These are phyloP conservation scores for Calliphora vicina DNA, from an alignment of 1,140 invertebrate species.

Conservation along the genomic window DNA sequence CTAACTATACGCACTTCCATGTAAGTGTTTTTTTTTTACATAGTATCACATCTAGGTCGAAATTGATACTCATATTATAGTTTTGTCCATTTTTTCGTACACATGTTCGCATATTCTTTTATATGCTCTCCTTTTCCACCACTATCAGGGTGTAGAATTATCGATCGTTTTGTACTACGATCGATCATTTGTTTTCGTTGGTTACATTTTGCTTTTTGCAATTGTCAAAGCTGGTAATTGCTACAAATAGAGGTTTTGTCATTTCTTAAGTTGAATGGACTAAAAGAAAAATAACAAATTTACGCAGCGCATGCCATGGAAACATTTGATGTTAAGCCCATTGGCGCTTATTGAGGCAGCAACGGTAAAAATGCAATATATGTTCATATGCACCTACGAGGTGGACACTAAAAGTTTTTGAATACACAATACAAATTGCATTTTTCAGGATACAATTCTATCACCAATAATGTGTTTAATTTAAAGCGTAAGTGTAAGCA, in stretches of 20 bases:
- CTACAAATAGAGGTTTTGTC: slow-evolving; percentile 1
- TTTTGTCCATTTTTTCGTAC: too few species aligned
- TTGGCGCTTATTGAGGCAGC: background rate
- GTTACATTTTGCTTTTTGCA: background rate
- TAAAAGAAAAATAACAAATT: background rate
- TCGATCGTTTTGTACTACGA: background rate
- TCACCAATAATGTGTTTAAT: too few species aligned
- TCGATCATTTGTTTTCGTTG: background rate
- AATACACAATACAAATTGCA: too few species aligned
- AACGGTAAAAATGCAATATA: background rate
- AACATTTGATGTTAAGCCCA: background rate
- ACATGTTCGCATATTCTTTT: background rate
- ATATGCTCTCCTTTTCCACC: background rate
- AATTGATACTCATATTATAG: too few species aligned
- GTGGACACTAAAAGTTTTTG: too few species aligned
- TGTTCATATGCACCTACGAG: background rate
- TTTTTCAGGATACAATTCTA: too few species aligned
- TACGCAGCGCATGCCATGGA: background rate
- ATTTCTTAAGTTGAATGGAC: background rate
- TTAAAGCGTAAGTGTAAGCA: too few species aligned
- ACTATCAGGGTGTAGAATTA: background rate
- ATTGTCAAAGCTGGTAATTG: background rate
- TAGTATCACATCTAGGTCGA: too few species aligned
- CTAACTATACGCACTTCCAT: too few species aligned
- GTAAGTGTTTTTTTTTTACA: too few species aligned